Evolutionary conservation across 2,113 vertebrate species (phyloP).

Genomic region (Microtus oregoni): DNA sequence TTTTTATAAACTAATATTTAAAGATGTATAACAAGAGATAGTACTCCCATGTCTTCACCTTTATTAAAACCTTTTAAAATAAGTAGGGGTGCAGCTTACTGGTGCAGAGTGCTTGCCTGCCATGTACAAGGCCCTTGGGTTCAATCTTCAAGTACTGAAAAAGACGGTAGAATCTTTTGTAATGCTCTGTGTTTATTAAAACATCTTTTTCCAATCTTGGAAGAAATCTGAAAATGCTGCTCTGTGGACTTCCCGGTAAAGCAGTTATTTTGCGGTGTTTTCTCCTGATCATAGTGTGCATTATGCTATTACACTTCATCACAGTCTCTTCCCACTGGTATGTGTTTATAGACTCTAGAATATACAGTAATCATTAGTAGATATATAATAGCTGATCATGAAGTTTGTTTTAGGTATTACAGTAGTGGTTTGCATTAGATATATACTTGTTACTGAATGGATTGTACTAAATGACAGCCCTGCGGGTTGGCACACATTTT

Average conservation of each 20-base stretch:
- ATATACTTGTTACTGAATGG: neutral
- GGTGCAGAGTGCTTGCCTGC: neutral
- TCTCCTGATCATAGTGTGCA: neutral
- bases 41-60: neutral
- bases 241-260: neutral
- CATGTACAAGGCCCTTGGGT: neutral
- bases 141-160: neutral
- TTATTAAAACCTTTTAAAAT: neutral
- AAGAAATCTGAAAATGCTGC: slow-evolving; percentile 32
- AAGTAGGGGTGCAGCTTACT: neutral
- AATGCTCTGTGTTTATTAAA: slow-evolving; percentile 48
- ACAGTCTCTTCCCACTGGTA: neutral
- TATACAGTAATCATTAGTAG: slow-evolving; percentile 20
- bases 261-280: slow-evolving; percentile 39
- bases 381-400: neutral
- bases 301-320: neutral
- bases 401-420: slow-evolving; percentile 12
- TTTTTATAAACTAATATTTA: neutral
- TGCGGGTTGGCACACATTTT: neutral
- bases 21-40: neutral
- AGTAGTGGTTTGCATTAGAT: slow-evolving; percentile 26
- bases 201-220: neutral
- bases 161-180: neutral
- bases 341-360: slow-evolving; percentile 6
- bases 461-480: slow-evolving; percentile 7